Conservation (phyloP, 2,888 invertebrate genomes). For the Lasioglossum villosulum region DNA sequence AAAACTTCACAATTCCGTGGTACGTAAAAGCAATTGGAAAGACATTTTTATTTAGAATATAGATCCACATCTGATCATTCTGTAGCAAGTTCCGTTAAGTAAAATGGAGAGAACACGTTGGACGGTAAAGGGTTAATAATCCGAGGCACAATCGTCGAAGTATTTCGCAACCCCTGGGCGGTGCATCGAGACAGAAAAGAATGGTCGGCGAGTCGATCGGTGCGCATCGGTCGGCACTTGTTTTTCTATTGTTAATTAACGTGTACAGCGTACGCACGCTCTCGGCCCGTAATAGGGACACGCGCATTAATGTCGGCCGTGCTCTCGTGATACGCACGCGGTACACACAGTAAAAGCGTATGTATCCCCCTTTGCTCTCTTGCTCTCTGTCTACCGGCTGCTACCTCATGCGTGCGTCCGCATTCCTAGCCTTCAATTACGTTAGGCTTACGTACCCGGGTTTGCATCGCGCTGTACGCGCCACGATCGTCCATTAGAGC, state of each 20-base stretch:
- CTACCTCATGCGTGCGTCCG: slow-evolving; percentile 79
- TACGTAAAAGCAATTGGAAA: too few relatives aligned
- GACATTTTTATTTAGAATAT: not conserved
- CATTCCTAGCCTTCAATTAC: slow-evolving; percentile 79
- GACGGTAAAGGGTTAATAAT: not conserved
- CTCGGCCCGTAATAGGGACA: slow-evolving; percentile 54
- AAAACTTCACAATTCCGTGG: too few relatives aligned
- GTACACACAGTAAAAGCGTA: slow-evolving; percentile 56
- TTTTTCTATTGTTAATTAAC: slow-evolving; percentile 65
- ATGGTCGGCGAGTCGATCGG: not conserved
- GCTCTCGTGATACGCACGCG: slow-evolving; percentile 27
- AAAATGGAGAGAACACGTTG: not conserved
- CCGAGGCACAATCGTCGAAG: not conserved
- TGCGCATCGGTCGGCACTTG: slow-evolving; percentile 26
- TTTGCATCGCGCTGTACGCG: slow-evolving; percentile 43
- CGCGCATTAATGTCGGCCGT: slow-evolving; percentile 50
- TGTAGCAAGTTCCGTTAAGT: not conserved
- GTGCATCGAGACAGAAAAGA: slow-evolving; percentile 1
- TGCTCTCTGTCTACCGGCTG: slow-evolving; percentile 67
- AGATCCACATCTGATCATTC: not conserved
- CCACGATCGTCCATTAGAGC: slow-evolving; percentile 73
- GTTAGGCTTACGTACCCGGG: slow-evolving; percentile 54
- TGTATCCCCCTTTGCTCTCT: slow-evolving; percentile 37
- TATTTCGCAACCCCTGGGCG: not conserved
- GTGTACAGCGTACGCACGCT: slow-evolving; percentile 45